These are phyloP conservation scores for Pagetopsis macropterus DNA, from an alignment of 2,797 vertebrate genomes.

Conservation along the genomic window DNA sequence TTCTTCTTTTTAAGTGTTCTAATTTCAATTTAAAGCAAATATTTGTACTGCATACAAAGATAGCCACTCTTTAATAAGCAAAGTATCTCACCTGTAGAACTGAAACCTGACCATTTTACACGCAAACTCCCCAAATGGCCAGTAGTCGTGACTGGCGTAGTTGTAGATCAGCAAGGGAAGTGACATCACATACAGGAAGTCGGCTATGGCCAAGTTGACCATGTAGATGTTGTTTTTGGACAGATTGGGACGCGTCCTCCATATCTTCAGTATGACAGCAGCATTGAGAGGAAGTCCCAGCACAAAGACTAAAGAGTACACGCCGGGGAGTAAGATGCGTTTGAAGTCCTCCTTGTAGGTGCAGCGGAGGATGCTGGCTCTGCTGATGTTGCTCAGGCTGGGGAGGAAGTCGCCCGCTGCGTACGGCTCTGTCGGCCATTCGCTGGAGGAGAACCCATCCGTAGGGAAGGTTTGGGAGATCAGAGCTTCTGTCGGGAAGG, in stretches of 20 bases:
- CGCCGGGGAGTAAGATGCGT: slow-evolving; percentile 88
- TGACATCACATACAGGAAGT: slow-evolving; percentile 94
- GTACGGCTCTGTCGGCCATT: slow-evolving; percentile 34
- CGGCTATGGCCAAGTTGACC: slow-evolving; percentile 92
- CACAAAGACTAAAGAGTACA: slow-evolving; percentile 89
- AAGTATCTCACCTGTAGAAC: slow-evolving; percentile 87
- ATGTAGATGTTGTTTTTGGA: slow-evolving; percentile 92
- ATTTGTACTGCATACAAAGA: not conserved
- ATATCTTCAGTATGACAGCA: slow-evolving; percentile 90
- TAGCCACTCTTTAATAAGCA: not conserved
- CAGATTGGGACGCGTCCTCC: slow-evolving; percentile 81
- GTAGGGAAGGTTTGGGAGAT: slow-evolving; percentile 22
- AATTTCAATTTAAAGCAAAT: not conserved
- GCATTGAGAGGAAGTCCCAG: slow-evolving; percentile 90
- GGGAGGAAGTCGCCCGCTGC: not conserved
- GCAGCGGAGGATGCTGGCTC: slow-evolving; percentile 73
- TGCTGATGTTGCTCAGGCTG: slow-evolving; percentile 21
- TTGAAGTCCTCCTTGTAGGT: slow-evolving; percentile 95
- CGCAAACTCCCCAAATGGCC: slow-evolving; percentile 93
- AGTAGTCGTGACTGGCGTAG: slow-evolving; percentile 93
- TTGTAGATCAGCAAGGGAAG: slow-evolving; percentile 96
- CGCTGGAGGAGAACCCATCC: slow-evolving; percentile 27
- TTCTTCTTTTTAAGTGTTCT: not conserved
- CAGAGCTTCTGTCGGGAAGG: slow-evolving; percentile 44
- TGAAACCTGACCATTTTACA: slow-evolving; percentile 94